These are phyloP conservation scores for Atherix ibis DNA, from an alignment of 2,888 invertebrate species.

Conservation along the genomic window DNA sequence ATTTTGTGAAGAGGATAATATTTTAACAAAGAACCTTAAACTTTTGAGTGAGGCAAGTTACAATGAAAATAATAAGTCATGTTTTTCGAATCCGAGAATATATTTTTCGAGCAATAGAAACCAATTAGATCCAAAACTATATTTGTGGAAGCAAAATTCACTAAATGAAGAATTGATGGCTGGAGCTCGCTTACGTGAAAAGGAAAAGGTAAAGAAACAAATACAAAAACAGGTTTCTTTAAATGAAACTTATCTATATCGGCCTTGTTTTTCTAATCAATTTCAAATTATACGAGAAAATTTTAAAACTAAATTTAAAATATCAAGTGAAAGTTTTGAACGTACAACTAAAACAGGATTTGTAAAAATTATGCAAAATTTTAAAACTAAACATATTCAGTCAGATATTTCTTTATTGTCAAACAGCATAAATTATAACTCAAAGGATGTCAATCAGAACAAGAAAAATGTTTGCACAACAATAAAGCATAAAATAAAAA, in stretches of 20 bases:
- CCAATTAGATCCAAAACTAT: slow-evolving; percentile 24
- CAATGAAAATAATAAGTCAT: slow-evolving; percentile 21
- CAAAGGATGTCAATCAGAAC: not conserved
- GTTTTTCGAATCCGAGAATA: slow-evolving; percentile 11
- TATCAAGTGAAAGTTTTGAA: slow-evolving; percentile 67
- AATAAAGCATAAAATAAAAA: slow-evolving; percentile 2
- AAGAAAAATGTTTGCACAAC: not conserved
- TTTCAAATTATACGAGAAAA: slow-evolving; percentile 39
- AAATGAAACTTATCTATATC: slow-evolving; percentile 68
- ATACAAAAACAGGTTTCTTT: slow-evolving; percentile 80
- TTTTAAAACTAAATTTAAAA: slow-evolving; percentile 68
- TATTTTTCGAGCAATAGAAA: slow-evolving; percentile 8
- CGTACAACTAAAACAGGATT: slow-evolving; percentile 69
- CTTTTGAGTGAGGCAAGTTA: slow-evolving; percentile 17
- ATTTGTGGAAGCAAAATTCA: slow-evolving; percentile 56
- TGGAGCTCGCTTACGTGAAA: slow-evolving; percentile 66
- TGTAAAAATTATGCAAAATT: slow-evolving; percentile 70
- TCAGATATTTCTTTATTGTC: slow-evolving; percentile 1
- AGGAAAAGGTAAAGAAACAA: slow-evolving; percentile 63
- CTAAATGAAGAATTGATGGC: slow-evolving; percentile 82
- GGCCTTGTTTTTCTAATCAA: slow-evolving; percentile 29
- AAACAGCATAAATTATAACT: slow-evolving; percentile 6
- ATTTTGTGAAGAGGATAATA: slow-evolving; percentile 48
- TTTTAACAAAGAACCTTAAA: not conserved
- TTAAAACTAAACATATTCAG: slow-evolving; percentile 36